These are phyloP conservation scores for Orthonevra nobilis DNA, from an alignment of 2,888 invertebrate species.

Conservation along the genomic window DNA sequence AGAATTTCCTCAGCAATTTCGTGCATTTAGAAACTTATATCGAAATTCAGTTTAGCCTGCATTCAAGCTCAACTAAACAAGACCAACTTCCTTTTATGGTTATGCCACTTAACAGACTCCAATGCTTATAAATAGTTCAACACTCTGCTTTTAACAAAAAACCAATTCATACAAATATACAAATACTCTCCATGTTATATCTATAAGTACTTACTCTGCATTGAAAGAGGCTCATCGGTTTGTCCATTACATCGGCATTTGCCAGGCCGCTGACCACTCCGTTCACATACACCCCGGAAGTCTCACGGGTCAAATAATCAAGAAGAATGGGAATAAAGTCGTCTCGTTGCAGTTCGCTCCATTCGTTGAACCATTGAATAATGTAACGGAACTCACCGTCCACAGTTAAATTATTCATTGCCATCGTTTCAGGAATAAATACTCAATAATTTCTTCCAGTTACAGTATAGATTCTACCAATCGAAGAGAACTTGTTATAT, in stretches of 20 bases:
- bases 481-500: neutral
- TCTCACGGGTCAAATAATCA: constrained; percentile 82
- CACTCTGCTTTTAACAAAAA: too few relatives aligned
- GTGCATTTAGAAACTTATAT: too few relatives aligned
- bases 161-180: too few relatives aligned
- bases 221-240: constrained; percentile 90
- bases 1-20: too few relatives aligned
- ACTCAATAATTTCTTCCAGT: too few relatives aligned
- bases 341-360: constrained; percentile 92
- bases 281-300: constrained; percentile 85
- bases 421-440: constrained; percentile 78
- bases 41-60: too few relatives aligned
- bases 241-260: constrained; percentile 85
- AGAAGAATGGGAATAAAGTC: constrained; percentile 90
- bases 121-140: too few relatives aligned
- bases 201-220: constrained; percentile 89
- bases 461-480: neutral
- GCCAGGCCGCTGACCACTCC: constrained; percentile 87
- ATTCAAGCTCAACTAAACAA: too few relatives aligned
- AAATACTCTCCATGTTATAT: too few relatives aligned
- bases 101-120: too few relatives aligned
- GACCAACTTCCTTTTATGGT: too few relatives aligned
- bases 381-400: constrained; percentile 91
- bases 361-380: constrained; percentile 93
- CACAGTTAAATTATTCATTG: constrained; percentile 82